These are phyloP conservation scores for Lypha dubia DNA, from an alignment of 2,888 invertebrate species.

Conservation along the genomic window DNA sequence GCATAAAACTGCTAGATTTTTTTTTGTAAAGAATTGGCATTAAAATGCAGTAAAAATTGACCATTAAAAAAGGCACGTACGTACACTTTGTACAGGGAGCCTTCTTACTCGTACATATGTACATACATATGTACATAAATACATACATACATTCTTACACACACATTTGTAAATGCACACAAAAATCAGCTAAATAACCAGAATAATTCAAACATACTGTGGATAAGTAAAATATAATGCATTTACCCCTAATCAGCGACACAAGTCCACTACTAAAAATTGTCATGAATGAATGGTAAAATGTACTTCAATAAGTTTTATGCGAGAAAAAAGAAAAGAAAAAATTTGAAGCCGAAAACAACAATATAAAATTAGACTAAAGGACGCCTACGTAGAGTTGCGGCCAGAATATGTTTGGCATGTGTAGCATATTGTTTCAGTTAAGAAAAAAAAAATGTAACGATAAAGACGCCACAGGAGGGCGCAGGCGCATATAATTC, in stretches of 20 bases:
- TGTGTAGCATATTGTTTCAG: conserved; percentile 69
- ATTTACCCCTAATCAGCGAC: conserved; percentile 17
- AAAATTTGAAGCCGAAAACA: conserved; percentile 37
- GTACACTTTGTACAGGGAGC: conserved; percentile 70
- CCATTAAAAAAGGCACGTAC: conserved; percentile 79
- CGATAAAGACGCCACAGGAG: conserved; percentile 59
- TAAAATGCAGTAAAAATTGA: conserved; percentile 77
- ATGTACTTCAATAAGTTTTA: conserved; percentile 79
- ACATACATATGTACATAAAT: neutral
- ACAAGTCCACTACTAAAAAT: conserved; percentile 32
- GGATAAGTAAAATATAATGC: no score
- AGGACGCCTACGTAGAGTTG: conserved; percentile 61
- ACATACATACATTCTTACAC: neutral
- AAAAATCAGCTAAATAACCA: neutral
- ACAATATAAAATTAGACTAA: conserved; percentile 68
- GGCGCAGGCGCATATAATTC: conserved; percentile 64
- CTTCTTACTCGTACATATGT: neutral
- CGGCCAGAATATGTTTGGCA: conserved; percentile 32
- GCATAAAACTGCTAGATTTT: conserved; percentile 72
- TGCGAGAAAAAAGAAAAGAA: conserved; percentile 68
- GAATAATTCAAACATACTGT: neutral
- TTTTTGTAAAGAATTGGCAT: conserved; percentile 77
- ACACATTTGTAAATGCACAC: neutral
- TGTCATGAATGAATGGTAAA: conserved; percentile 8
- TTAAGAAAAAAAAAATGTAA: no score